Evolutionary conservation across 2,113 vertebrate species (phyloP).

Genomic region (Chamaetylas fuelleborni): DNA sequence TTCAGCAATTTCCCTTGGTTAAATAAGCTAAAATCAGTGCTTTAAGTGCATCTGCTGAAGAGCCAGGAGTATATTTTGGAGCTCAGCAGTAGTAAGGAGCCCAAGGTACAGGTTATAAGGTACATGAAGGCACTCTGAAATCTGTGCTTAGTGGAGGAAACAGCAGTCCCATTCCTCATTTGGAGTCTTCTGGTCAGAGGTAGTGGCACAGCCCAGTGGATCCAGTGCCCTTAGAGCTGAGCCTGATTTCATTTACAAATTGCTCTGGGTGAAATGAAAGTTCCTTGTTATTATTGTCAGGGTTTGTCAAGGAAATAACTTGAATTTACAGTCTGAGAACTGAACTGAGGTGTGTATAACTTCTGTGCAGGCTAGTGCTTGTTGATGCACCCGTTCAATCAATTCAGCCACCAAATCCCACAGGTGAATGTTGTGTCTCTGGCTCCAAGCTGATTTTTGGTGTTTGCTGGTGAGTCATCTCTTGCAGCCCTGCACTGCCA

Average conservation of each 20-base stretch:
- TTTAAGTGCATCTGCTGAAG: neutral
- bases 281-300: neutral
- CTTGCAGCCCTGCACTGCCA: neutral
- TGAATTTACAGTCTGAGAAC: neutral
- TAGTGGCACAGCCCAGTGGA: neutral
- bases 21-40: neutral
- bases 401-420: neutral
- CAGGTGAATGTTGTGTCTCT: neutral
- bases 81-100: neutral
- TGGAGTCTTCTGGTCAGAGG: neutral
- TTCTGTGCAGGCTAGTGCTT: neutral
- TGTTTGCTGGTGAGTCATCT: neutral
- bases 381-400: fast-evolving
- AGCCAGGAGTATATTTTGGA: neutral
- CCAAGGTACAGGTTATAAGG: neutral
- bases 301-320: neutral
- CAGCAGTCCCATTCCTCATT: neutral
- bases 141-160: neutral
- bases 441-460: neutral
- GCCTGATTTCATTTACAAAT: fast-evolving
- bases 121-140: neutral
- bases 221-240: neutral
- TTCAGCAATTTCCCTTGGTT: neutral
- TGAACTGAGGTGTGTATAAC: neutral
- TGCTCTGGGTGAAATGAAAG: neutral